These are phyloP conservation scores for Prostheceraeus crozeri DNA, from an alignment of 2,888 invertebrate genomes.

Conservation along the genomic window DNA sequence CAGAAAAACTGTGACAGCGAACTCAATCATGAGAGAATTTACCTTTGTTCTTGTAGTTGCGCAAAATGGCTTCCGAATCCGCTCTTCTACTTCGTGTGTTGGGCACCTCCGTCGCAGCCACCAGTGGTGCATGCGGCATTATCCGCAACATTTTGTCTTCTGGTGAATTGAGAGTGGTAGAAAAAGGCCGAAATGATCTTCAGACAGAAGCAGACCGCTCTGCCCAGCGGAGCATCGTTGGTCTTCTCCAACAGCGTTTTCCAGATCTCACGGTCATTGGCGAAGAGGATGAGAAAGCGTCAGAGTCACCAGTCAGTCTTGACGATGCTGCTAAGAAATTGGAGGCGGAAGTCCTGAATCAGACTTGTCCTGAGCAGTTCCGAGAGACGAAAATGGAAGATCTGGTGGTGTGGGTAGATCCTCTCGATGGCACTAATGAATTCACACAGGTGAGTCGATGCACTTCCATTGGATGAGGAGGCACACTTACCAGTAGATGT, in stretches of 20 bases:
- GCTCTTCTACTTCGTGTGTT: slow-evolving; percentile 66
- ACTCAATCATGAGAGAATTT: no score
- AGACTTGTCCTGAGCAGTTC: slow-evolving; percentile 35
- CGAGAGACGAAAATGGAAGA: slow-evolving; percentile 42
- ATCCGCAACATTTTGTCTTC: slow-evolving; percentile 80
- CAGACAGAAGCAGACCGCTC: slow-evolving; percentile 96
- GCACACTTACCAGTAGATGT: neutral
- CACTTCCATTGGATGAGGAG: slow-evolving; percentile 34
- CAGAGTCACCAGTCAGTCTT: neutral
- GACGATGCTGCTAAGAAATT: slow-evolving; percentile 1
- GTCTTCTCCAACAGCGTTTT: slow-evolving; percentile 74
- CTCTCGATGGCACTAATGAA: slow-evolving; percentile 93
- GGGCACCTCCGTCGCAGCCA: slow-evolving; percentile 71
- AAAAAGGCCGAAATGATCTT: slow-evolving; percentile 85
- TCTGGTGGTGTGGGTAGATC: slow-evolving; percentile 92
- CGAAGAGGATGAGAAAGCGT: slow-evolving; percentile 20
- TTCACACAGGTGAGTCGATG: slow-evolving; percentile 83
- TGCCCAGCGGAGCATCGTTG: slow-evolving; percentile 83
- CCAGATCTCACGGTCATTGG: slow-evolving; percentile 77
- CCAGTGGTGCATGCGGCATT: slow-evolving; percentile 75
- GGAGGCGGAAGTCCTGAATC: slow-evolving; percentile 25
- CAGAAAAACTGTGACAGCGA: no score
- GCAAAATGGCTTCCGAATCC: no score
- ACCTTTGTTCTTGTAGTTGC: no score
- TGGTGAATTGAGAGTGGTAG: slow-evolving; percentile 81